A percentile compares a stretch with the other conserved stretches of the same genome.
phyloP scores from a whole-genome alignment of 2,888 invertebrate genomes.

The Cataglyphis cursor region DNA sequence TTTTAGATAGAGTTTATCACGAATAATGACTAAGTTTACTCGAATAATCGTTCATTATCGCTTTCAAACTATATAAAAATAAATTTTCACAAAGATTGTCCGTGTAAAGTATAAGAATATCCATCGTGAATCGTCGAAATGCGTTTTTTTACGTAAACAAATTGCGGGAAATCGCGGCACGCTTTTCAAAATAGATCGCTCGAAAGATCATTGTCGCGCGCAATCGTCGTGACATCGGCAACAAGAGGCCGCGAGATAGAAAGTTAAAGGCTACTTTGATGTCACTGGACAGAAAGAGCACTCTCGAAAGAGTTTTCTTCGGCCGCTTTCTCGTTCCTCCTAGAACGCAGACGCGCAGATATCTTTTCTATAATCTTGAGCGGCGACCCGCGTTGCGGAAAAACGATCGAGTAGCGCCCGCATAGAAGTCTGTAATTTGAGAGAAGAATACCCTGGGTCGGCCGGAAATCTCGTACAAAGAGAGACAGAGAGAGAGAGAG shows the following conservation, averaged over 20 bases:
- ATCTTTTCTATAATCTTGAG: slow-evolving; percentile 48
- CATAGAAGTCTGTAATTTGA: slow-evolving; percentile 39
- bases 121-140: background rate
- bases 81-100: background rate
- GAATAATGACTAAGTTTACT: background rate
- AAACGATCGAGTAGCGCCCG: slow-evolving; percentile 37
- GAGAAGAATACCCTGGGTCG: slow-evolving; percentile 19
- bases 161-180: slow-evolving; percentile 53
- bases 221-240: slow-evolving; percentile 52
- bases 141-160: slow-evolving; percentile 26
- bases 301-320: slow-evolving; percentile 36
- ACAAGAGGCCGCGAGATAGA: slow-evolving; percentile 42
- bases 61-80: background rate
- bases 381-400: slow-evolving; percentile 18
- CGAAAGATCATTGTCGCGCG: slow-evolving; percentile 32
- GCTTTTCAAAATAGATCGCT: slow-evolving; percentile 43
- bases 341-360: slow-evolving; percentile 21
- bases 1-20: background rate
- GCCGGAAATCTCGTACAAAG: slow-evolving; percentile 56
- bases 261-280: slow-evolving; percentile 55
- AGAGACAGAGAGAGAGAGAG: slow-evolving; percentile 23
- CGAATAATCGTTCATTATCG: background rate
- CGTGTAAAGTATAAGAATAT: background rate
- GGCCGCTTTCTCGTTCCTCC: slow-evolving; percentile 41
- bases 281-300: slow-evolving; percentile 48